Evolutionary conservation across 2,888 invertebrate species (phyloP), one percentile per base, ranked within the genome.

Genomic region (Entomobrya proxima): DNA sequence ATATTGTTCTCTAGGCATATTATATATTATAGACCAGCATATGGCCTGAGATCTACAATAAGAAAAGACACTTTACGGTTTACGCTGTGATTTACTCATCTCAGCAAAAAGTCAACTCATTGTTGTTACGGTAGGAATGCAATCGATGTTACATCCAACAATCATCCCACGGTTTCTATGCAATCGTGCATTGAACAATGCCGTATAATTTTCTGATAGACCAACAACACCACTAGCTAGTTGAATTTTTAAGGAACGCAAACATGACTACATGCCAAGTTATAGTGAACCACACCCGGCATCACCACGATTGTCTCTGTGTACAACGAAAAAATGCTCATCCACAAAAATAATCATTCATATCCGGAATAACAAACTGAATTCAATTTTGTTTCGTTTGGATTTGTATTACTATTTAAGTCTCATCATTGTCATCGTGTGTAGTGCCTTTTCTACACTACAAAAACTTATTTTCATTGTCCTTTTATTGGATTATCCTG

Each of bases 331-430:
- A 35, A 52, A 50, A 64, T 50, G 27, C 64, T 44, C 81, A 81
- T 74, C 74, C 81, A 72, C 79, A 81, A 76, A 75, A 82, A 82
- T 82, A 82, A 82, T 82, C 61, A 47, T 67, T 67, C 82, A 75
- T 82, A 82, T 82, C 82, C 82, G 82, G 75, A 82, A 52, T 30
- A 55, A 55, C 55, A 21, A 55, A 37, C 24, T 37, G 35, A 76
- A 55, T 76, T 76, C 55, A 76, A 76, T 76, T 13, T 32, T 30
- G 4, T 18, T 64, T 64, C 11, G 27, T n/a, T 74, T n/a, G 30
- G 7, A 32, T 50, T 74, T 74, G 30, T 7, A 32, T 74, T 47
- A 50, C n/a, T n/a, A n/a, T n/a, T n/a, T n/a, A 74, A 74, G n/a
- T n/a, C 50, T 50, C 72, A 50, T 74, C 50, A 72, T 47, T 27